These are phyloP conservation scores for Tragopan temminckii DNA, from an alignment of 2,797 vertebrate genomes.

Conservation along the genomic window DNA sequence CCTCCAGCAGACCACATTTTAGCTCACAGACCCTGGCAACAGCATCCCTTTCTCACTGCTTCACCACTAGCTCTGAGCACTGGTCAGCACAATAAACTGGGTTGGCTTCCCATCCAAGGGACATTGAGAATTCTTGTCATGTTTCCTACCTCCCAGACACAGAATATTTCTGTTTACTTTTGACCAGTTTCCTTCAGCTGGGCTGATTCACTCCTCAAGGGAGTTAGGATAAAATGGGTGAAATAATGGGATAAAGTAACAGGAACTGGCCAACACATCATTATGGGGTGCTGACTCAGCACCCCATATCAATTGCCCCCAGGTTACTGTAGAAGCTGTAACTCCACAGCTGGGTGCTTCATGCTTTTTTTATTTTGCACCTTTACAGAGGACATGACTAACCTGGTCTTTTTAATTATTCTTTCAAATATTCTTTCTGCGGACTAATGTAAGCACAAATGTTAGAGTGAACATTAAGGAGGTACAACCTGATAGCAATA, in stretches of 20 bases:
- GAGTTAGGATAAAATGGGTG: rapidly evolving
- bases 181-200: neutral
- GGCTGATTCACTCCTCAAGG: neutral
- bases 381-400: neutral
- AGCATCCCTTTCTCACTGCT: neutral
- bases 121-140: neutral
- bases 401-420: neutral
- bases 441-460: neutral
- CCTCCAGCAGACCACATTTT: neutral
- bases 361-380: neutral
- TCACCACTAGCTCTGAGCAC: rapidly evolving
- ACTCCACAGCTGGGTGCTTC: neutral
- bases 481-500: neutral
- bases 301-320: rapidly evolving
- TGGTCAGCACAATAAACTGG: neutral
- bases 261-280: rapidly evolving
- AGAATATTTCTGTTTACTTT: neutral
- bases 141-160: neutral
- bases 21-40: neutral
- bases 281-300: neutral
- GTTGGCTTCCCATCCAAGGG: neutral
- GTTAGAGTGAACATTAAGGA: neutral
- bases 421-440: neutral
- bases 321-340: neutral
- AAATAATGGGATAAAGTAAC: too few species aligned